A percentile compares a stretch with the other conserved stretches of the same genome.
Conservation (phyloP, 2,113 vertebrate genomes). For the Amia ocellicauda region DNA sequence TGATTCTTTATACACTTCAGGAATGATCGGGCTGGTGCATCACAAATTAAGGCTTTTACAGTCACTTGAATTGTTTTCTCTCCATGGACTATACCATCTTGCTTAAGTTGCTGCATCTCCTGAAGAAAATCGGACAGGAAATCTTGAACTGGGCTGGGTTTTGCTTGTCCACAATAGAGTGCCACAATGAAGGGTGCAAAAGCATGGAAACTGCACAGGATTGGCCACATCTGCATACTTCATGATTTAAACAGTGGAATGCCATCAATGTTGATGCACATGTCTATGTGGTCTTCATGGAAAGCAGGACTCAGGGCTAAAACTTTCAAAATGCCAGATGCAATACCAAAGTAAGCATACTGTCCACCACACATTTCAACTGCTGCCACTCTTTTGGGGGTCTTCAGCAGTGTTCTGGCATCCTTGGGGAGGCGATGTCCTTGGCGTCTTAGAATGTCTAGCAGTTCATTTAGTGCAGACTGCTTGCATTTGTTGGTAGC, state of each 20-base stretch:
- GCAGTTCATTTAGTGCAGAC: too few species aligned
- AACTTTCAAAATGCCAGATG: too few species aligned
- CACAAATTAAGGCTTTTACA: constrained; percentile 23
- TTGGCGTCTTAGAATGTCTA: too few species aligned
- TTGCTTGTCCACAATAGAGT: constrained; percentile 15
- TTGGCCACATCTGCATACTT: constrained; percentile 18
- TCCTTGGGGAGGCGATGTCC: too few species aligned
- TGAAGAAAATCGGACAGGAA: constrained; percentile 3
- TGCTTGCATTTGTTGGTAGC: too few species aligned
- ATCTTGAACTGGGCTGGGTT: constrained; percentile 2
- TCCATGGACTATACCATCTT: neutral
- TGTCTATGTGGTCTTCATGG: constrained; percentile 3
- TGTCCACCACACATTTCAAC: too few species aligned
- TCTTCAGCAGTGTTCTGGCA: too few species aligned
- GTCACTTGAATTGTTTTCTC: constrained; percentile 10
- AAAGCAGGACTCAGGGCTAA: constrained; percentile 2
- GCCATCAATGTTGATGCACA: constrained; percentile 21
- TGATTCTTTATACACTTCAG: constrained; percentile 18
- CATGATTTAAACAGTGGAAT: constrained; percentile 15
- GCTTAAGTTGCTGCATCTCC: neutral
- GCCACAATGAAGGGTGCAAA: constrained; percentile 21
- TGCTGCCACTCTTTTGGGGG: too few species aligned
- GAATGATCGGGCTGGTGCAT: constrained; percentile 14
- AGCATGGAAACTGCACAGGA: constrained; percentile 10
- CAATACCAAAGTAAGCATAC: too few species aligned